Percentiles rank a stretch among this genome's conserved stretches.
Conservation (phyloP, 2,797 vertebrate species). For the Alcedo atthis region DNA sequence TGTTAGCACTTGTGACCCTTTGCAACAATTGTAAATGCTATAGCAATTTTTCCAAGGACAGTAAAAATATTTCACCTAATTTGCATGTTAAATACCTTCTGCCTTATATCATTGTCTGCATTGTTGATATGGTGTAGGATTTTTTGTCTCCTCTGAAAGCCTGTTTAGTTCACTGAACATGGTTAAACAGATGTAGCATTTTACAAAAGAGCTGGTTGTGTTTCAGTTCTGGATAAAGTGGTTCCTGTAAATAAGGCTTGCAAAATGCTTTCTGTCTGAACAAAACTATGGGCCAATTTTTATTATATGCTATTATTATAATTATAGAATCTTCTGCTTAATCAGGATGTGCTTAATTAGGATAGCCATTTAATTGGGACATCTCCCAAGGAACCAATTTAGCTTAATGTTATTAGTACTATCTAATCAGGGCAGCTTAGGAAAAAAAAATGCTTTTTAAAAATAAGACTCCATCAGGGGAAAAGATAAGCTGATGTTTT, state of each 20-base stretch:
- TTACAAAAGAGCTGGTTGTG: background rate
- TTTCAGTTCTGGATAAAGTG: conserved; percentile 21
- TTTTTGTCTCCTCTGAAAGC: background rate
- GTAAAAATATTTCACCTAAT: background rate
- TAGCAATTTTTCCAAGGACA: background rate
- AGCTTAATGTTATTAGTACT: conserved; percentile 48
- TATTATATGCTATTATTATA: conserved; percentile 65
- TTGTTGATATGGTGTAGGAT: background rate
- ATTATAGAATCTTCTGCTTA: conserved; percentile 68
- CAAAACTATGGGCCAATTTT: conserved; percentile 36
- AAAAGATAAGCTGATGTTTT: background rate
- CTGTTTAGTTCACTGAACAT: background rate
- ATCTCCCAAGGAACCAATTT: conserved; percentile 69
- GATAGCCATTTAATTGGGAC: conserved; percentile 70
- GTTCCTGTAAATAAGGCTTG: conserved; percentile 60
- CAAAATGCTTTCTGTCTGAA: conserved; percentile 44
- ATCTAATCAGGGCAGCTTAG: conserved; percentile 58
- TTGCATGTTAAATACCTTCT: background rate
- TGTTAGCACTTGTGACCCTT: background rate
- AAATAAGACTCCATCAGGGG: background rate
- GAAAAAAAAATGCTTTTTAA: conserved; percentile 15
- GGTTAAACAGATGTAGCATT: conserved; percentile 12
- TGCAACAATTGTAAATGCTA: background rate
- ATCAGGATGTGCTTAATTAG: conserved; percentile 72
- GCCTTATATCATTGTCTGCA: background rate